Evolutionary conservation across 2,888 invertebrate species (phyloP).

Genomic region (Trichacis sp.): DNA sequence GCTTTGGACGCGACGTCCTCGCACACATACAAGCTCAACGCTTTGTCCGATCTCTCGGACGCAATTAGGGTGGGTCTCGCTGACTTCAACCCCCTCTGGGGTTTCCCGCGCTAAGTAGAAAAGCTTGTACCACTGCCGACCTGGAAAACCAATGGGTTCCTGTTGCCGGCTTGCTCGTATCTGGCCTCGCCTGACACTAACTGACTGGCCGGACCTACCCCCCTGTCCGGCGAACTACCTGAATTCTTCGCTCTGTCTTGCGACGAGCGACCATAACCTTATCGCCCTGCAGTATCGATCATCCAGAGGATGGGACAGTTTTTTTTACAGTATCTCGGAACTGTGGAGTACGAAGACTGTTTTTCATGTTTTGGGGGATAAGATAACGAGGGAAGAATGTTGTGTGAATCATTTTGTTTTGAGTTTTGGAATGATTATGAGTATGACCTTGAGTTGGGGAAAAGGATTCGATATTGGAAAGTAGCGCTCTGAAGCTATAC

Average conservation of each 20-base stretch:
- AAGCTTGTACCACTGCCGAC: conserved; percentile 66
- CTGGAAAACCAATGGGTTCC: conserved; percentile 55
- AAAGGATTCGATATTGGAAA: too few relatives aligned
- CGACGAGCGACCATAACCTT: conserved; percentile 20
- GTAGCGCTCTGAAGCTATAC: too few relatives aligned
- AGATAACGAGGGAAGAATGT: too few relatives aligned
- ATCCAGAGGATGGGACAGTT: too few relatives aligned
- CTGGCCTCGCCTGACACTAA: conserved; percentile 56
- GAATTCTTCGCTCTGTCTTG: conserved; percentile 23
- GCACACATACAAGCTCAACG: conserved; percentile 63
- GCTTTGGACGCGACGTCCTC: conserved; percentile 63
- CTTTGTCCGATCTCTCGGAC: conserved; percentile 69
- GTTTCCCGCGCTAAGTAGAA: conserved; percentile 67
- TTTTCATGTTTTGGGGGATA: too few relatives aligned
- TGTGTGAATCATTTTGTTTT: too few relatives aligned
- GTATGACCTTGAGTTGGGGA: too few relatives aligned
- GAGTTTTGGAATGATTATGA: too few relatives aligned
- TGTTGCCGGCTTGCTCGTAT: neutral
- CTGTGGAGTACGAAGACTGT: too few relatives aligned
- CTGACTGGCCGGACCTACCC: conserved; percentile 51
- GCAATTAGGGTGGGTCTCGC: conserved; percentile 68
- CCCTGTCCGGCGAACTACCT: conserved; percentile 47
- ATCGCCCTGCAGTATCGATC: conserved; percentile 41
- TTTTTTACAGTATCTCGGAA: too few relatives aligned
- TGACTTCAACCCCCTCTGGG: conserved; percentile 59